Base-by-base conservation (phyloP, 1,140 invertebrate genomes). In the Triops longicaudatus region DNA sequence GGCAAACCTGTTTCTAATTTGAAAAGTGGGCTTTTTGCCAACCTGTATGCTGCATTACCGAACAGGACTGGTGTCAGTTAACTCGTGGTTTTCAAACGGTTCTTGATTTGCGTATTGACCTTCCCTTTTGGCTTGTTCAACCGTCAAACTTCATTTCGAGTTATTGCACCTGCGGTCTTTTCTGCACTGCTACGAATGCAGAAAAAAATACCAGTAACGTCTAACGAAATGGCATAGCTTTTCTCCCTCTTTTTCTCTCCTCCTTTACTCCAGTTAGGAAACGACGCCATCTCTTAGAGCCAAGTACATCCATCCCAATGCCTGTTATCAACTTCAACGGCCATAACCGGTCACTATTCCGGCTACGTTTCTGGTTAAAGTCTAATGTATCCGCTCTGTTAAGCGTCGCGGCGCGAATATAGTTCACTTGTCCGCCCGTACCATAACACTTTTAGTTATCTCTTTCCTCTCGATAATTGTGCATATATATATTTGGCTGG, bases 111-210 rank as follows among this genome's bases (percentile, higher is more conserved):
- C 50, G 50, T 14, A 63, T 63, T 63, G 50, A 63, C 50, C 50
- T 63, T 63, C 50, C 50, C 50, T 63, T 63, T 14, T 22, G 50
- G 50, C 50, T 63, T 63, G 50, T 63, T 63, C 50, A 63, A 63
- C 50, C 50, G 50, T 63, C 50, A 63, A 63, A 63, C n/a, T 63
- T 63, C 50, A 63, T 63, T 14, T 63, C 50, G 50, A 63, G 50
- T 63, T 63, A 63, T 63, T 63, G 14, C 50, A 63, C 50, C 50
- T 63, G 50, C 50, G 14, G 50, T 63, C 50, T 63, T 14, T 9
- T 63, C 50, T 22, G 22, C 50, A 22, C 50, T 63, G n/a, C 50
- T 63, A 9, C 17, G 10, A 37, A 37, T 7, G 31, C 31, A 37
- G 31, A 37, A 17, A 63, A 63, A 17, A 63, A 63, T 22, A 63